These are phyloP conservation scores for Pterophyllum scalare DNA, from an alignment of 2,113 vertebrate genomes.

Conservation along the genomic window DNA sequence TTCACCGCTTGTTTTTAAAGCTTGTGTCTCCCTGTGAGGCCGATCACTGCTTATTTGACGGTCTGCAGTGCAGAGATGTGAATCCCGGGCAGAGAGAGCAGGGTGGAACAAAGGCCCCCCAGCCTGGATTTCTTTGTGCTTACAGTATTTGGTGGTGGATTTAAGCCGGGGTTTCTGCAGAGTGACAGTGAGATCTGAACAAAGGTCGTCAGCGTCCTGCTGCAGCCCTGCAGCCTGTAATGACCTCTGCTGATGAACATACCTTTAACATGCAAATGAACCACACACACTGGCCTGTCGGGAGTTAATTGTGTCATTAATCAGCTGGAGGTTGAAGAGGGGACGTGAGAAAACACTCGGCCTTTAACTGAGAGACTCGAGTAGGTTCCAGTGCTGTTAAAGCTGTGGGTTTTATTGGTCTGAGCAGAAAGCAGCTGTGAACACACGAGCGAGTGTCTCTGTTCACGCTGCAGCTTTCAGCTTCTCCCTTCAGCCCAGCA, in stretches of 20 bases:
- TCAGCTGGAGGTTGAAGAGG: neutral
- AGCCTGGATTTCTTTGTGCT: too few relatives aligned
- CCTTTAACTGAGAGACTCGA: neutral
- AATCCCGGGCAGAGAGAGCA: too few relatives aligned
- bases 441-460: neutral
- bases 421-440: too few relatives aligned
- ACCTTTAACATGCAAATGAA: constrained; percentile 11
- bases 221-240: neutral
- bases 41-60: too few relatives aligned
- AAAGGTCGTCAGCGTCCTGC: neutral
- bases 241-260: constrained; percentile 19
- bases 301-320: constrained; percentile 16
- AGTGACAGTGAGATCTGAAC: neutral
- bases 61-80: too few relatives aligned
- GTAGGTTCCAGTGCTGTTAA: neutral
- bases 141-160: neutral
- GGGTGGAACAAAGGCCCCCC: too few relatives aligned
- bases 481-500: neutral
- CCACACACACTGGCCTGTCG: neutral
- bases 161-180: neutral
- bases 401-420: neutral
- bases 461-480: neutral
- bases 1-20: neutral
- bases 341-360: neutral
- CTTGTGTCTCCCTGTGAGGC: neutral